These are phyloP conservation scores for Formica exsecta DNA, from an alignment of 1,140 invertebrate species.

Conservation along the genomic window DNA sequence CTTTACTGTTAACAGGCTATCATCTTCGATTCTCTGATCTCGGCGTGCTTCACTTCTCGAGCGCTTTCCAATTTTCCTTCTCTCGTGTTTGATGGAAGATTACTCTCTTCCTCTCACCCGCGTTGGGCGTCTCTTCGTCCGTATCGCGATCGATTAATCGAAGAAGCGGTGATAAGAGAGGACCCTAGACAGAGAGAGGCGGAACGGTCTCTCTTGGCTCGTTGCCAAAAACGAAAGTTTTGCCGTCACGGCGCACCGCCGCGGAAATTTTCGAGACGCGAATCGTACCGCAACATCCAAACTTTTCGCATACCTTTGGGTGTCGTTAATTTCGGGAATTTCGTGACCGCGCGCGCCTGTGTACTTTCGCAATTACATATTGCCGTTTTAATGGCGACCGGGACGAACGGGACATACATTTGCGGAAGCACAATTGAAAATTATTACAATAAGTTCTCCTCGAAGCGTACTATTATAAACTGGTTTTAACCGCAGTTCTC, in stretches of 20 bases:
- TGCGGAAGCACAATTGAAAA: conserved; percentile 31
- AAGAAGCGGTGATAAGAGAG: conserved; percentile 44
- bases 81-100: conserved; percentile 45
- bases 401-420: background rate
- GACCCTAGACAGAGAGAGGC: background rate
- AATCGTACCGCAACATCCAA: conserved; percentile 45
- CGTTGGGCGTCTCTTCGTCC: conserved; percentile 10
- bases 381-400: conserved; percentile 29
- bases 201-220: conserved; percentile 21
- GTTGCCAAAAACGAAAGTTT: conserved; percentile 56
- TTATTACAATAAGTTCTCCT: conserved; percentile 14
- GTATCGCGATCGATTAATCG: conserved; percentile 55
- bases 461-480: background rate
- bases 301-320: conserved; percentile 55
- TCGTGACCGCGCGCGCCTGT: conserved; percentile 28
- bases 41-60: conserved; percentile 20
- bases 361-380: conserved; percentile 29
- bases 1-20: conserved; percentile 42
- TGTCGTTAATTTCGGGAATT: conserved; percentile 53
- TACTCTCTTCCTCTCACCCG: background rate
- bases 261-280: conserved; percentile 55
- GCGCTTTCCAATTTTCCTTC: conserved; percentile 54
- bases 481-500: background rate
- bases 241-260: conserved; percentile 27
- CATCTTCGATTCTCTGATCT: conserved; percentile 58